Percentiles rank a stretch among this genome's conserved stretches.
These are phyloP conservation scores for Paraescarpia echinospica DNA, from an alignment of 1,140 invertebrate genomes.

Conservation along the genomic window DNA sequence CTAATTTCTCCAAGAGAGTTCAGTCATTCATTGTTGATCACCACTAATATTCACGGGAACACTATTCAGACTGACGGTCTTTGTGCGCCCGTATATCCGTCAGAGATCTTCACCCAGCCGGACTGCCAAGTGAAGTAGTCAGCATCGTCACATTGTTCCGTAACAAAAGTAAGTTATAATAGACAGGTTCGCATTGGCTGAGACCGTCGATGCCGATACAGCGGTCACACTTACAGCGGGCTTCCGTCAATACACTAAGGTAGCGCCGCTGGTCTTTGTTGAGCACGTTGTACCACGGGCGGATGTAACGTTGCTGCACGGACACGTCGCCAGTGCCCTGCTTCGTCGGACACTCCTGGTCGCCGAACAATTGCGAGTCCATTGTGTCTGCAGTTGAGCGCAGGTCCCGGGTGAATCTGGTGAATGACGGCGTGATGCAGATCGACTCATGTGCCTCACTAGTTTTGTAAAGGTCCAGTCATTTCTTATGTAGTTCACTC, in stretches of 20 bases:
- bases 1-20: too few relatives aligned
- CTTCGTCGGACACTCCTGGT: conserved; percentile 15
- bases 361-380: not conserved
- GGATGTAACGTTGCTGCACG: conserved; percentile 7
- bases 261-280: conserved; percentile 6
- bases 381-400: not conserved
- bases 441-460: not conserved
- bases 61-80: not conserved
- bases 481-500: not conserved
- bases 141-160: not conserved
- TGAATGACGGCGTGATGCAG: not conserved
- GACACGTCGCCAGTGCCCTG: not conserved
- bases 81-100: not conserved
- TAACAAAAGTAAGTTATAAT: conserved; percentile 8
- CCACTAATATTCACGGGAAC: too few relatives aligned
- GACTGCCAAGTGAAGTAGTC: not conserved
- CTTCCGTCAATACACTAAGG: not conserved
- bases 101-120: conserved; percentile 13
- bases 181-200: conserved; percentile 10
- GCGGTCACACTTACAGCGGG: not conserved
- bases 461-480: not conserved
- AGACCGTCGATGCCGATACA: conserved; percentile 11
- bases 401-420: not conserved
- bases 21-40: too few relatives aligned
- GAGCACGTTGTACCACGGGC: conserved; percentile 22